phyloP scores from a whole-genome alignment of 37 sponge, comb jelly and placozoan species.

The Cliona cf. orientalis region DNA sequence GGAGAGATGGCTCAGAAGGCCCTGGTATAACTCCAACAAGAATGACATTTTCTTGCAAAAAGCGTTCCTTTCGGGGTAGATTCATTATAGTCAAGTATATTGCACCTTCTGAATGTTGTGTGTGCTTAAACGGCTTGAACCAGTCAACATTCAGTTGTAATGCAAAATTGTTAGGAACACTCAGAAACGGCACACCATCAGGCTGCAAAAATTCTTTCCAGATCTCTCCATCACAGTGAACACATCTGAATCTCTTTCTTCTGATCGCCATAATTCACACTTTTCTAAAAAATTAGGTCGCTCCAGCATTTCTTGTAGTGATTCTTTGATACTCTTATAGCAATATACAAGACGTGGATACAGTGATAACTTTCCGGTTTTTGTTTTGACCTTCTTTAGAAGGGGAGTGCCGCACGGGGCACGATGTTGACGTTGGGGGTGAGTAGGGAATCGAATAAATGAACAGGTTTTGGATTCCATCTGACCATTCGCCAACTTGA shows the following conservation, averaged over 20 bases:
- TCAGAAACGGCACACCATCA: not conserved
- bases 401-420: slow-evolving; percentile 10
- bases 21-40: slow-evolving; percentile 35
- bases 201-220: slow-evolving; percentile 53
- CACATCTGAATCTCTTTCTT: not conserved
- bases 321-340: slow-evolving; percentile 24
- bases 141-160: slow-evolving; percentile 44
- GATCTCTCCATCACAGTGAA: slow-evolving; percentile 53
- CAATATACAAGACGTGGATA: slow-evolving; percentile 19
- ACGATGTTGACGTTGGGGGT: slow-evolving; percentile 31
- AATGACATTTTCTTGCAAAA: slow-evolving; percentile 23
- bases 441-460: slow-evolving; percentile 46
- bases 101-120: slow-evolving; percentile 17
- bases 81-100: slow-evolving; percentile 29
- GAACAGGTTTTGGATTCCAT: slow-evolving; percentile 7
- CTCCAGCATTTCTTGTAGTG: slow-evolving; percentile 19
- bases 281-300: slow-evolving; percentile 18
- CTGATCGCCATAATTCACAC: slow-evolving; percentile 10
- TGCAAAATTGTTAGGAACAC: slow-evolving; percentile 1
- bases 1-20: slow-evolving; percentile 11
- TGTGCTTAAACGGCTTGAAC: slow-evolving; percentile 49
- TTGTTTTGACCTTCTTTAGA: slow-evolving; percentile 12
- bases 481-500: not conserved
- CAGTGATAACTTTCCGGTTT: not conserved
- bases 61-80: slow-evolving; percentile 24